A percentile compares a stretch with the other conserved stretches of the same genome.
Evolutionary conservation across 2,797 vertebrate genomes (phyloP).

Genomic region (Phoxinus dragarum): DNA sequence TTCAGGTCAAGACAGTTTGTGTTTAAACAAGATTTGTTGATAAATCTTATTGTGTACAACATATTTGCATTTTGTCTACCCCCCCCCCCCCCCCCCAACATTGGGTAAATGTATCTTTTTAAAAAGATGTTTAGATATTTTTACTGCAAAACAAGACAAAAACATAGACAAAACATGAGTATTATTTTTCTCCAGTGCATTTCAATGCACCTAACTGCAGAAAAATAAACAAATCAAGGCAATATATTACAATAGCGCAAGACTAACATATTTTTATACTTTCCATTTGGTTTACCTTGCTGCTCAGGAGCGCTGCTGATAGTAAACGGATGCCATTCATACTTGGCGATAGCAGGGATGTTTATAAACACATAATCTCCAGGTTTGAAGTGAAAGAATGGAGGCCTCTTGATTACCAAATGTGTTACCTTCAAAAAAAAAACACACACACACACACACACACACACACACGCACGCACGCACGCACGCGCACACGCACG

Average conservation of each 20-base stretch:
- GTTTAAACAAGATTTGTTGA: too few relatives aligned
- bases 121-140: neutral
- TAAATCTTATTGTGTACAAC: neutral
- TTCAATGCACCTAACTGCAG: neutral
- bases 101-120: neutral
- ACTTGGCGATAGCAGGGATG: constrained; percentile 85
- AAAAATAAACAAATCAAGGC: neutral
- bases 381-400: constrained; percentile 86
- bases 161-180: neutral
- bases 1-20: too few relatives aligned
- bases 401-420: constrained; percentile 85
- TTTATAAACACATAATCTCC: constrained; percentile 92
- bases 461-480: neutral
- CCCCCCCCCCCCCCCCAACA: too few relatives aligned
- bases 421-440: constrained; percentile 85
- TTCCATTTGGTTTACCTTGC: constrained; percentile 72
- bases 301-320: constrained; percentile 94
- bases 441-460: neutral
- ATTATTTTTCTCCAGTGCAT: neutral
- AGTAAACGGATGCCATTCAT: constrained; percentile 93
- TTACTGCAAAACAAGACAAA: neutral
- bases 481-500: neutral
- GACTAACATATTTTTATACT: neutral
- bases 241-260: too few relatives aligned
- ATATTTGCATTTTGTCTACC: neutral